A percentile compares a stretch with the other conserved stretches of the same genome.
phyloP scores from a whole-genome alignment of 2,797 vertebrate species.

The Platyrinchus mystaceus region DNA sequence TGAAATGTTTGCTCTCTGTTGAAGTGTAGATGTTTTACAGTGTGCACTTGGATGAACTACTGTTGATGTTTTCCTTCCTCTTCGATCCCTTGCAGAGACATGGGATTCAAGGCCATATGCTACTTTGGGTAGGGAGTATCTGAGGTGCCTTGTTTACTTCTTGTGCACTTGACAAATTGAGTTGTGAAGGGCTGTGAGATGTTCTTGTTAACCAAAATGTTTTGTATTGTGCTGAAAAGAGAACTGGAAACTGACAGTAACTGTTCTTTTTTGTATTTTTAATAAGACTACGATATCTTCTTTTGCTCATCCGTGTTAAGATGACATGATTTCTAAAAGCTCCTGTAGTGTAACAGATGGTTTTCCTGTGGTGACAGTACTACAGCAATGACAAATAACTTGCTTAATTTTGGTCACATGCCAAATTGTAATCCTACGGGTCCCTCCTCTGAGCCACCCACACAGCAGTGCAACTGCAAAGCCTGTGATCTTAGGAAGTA shows the following conservation, averaged over 20 bases:
- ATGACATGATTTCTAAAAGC: not conserved
- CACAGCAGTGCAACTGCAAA: not conserved
- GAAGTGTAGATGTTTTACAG: not conserved
- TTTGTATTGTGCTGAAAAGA: not conserved
- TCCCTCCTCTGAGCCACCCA: not conserved
- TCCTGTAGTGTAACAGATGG: slow-evolving; percentile 1
- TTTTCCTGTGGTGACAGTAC: not conserved
- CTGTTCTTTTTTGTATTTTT: not conserved
- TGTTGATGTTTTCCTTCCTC: not conserved
- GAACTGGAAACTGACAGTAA: not conserved
- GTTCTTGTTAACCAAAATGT: not conserved
- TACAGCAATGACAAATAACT: not conserved
- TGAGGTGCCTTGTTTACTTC: not conserved
- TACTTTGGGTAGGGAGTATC: not conserved
- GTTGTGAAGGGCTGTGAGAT: not conserved
- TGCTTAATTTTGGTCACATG: not conserved
- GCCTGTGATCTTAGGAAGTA: not conserved
- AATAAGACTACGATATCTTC: not conserved
- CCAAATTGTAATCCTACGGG: not conserved
- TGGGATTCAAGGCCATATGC: not conserved
- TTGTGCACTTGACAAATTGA: not conserved
- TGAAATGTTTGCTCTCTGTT: not conserved
- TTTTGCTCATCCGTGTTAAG: not conserved
- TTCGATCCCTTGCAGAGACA: not conserved
- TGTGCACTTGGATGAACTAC: not conserved